A percentile compares a stretch with the other conserved stretches of the same genome.
These are phyloP conservation scores for Trichonephila inaurata DNA, from an alignment of 1,140 invertebrate species.

Conservation along the genomic window DNA sequence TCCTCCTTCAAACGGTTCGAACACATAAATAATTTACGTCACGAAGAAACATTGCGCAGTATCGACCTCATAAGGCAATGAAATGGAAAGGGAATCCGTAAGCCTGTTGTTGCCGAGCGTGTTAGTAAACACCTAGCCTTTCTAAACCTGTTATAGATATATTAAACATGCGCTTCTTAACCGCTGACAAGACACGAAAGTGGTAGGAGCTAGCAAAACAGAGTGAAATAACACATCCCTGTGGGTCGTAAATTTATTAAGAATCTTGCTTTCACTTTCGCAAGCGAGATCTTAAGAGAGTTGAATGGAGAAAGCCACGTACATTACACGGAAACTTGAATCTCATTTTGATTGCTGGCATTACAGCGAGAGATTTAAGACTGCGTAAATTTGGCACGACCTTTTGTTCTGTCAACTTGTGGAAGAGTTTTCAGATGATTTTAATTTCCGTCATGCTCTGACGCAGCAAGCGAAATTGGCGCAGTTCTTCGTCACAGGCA, in stretches of 20 bases:
- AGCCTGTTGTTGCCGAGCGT: background rate
- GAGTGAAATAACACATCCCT: background rate
- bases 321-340: slow-evolving; percentile 4
- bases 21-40: background rate
- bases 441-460: slow-evolving; percentile 16
- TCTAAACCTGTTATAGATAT: background rate
- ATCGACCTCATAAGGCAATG: too few relatives aligned
- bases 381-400: slow-evolving; percentile 1
- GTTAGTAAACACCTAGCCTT: background rate
- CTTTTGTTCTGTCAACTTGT: slow-evolving; percentile 12
- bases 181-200: slow-evolving; percentile 3
- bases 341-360: background rate
- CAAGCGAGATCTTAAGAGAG: background rate
- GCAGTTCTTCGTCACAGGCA: background rate
- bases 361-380: background rate
- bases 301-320: background rate
- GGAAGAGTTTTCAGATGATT: slow-evolving; percentile 4
- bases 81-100: background rate
- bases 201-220: background rate
- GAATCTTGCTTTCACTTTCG: background rate
- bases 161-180: background rate
- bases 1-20: background rate
- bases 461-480: background rate
- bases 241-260: slow-evolving; percentile 14
- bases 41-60: background rate